phyloP scores from a whole-genome alignment of 2,113 vertebrate species.

The Picathartes gymnocephalus region DNA sequence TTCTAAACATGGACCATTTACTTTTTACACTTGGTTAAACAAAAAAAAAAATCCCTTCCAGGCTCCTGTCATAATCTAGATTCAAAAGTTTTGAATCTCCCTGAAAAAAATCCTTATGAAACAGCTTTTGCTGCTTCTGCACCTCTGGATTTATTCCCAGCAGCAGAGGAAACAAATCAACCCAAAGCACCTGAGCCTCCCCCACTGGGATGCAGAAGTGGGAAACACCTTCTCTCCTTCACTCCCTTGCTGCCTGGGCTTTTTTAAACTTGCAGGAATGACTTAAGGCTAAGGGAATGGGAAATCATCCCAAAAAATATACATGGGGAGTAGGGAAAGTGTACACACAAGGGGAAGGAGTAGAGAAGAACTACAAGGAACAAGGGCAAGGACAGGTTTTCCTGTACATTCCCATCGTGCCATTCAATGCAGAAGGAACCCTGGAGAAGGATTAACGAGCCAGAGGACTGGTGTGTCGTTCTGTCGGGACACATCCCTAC shows the following conservation, averaged over 20 bases:
- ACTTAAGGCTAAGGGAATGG: not conserved
- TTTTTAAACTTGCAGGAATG: not conserved
- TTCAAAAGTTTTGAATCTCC: not conserved
- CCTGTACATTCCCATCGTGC: accelerated
- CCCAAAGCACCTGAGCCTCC: not conserved
- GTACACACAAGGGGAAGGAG: accelerated
- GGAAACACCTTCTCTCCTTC: not conserved
- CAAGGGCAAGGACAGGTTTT: not conserved
- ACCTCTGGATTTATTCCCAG: not conserved
- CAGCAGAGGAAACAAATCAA: not conserved
- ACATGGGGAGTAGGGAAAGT: not conserved
- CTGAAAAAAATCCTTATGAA: not conserved
- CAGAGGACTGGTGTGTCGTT: not conserved
- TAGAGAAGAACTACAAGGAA: not conserved
- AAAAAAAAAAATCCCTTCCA: not conserved
- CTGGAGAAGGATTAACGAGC: not conserved
- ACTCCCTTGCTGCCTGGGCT: not conserved
- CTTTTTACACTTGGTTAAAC: not conserved
- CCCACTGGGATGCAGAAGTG: not conserved
- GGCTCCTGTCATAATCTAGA: not conserved
- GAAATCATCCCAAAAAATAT: not conserved
- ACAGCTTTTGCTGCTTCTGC: not conserved
- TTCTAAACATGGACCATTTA: not conserved
- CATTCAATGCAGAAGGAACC: not conserved
- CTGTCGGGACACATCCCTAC: not conserved